Evolutionary conservation across 2,797 vertebrate genomes (phyloP), one percentile per base, ranked within the genome.

Genomic region (Periparus ater): DNA sequence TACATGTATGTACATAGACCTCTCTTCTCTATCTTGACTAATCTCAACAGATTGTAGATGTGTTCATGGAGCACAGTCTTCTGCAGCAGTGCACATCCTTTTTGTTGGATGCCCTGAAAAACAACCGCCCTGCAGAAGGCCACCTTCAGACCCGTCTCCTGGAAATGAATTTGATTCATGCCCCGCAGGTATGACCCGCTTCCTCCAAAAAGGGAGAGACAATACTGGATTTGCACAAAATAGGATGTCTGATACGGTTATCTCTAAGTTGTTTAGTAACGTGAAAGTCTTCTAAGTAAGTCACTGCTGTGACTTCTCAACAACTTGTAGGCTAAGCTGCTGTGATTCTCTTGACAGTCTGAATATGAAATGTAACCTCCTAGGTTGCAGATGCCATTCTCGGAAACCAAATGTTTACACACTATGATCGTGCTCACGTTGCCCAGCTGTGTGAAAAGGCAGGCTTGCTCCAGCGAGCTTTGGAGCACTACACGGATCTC

Each of bases 1-100:
- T 63, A 25, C 15, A 2, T 16, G 6, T 68, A 6, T 77, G 2
- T 61, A 1, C 53, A 4, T 26, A 62, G 53, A 70, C 7, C 9
- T 17, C 17, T 16, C 8, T 90, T 75, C 25, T 89, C 74, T 91
- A n/a, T 93, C 53, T 75, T 84, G 58, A 42, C 30, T 4, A 4
- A 78, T 85, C 62, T 74, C 82, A 89, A 81, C 94, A 99, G 99
- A 99, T 99, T 72, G 98, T 99, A 51, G 99, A 99, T 66, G 98
- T 99, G 40, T 99, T 99, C 96, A 99, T 99, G 99, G 99, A 99
- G 97, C 98, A 98, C 82, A 99, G 97, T 94, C 98, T 99, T 90
- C 98, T 99, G 89, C 99, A 99, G 98, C 99, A 99, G 90, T 99
- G 99, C 94, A 99, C 99, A 0, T 99, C 99, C 51, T 99, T 99